Conservation (phyloP, 2,797 vertebrate genomes). For the Triplophysa yarkandensis region DNA sequence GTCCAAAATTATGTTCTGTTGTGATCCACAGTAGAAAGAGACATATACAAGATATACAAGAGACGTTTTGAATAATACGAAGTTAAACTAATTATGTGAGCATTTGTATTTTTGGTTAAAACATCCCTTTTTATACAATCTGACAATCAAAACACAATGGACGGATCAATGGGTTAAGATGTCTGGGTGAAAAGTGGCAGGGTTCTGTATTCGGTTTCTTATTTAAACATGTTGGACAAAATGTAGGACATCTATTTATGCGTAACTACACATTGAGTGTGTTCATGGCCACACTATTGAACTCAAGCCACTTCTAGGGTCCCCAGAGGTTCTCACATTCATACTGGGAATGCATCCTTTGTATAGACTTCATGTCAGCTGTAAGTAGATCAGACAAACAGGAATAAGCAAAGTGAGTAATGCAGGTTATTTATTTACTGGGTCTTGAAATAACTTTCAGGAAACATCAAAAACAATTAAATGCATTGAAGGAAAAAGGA, state of each 20-base stretch:
- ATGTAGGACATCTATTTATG: slow-evolving; percentile 39
- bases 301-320: neutral
- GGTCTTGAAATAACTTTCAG: no score
- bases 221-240: slow-evolving; percentile 6
- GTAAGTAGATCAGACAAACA: slow-evolving; percentile 20
- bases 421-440: slow-evolving; percentile 36
- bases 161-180: no score
- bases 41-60: no score
- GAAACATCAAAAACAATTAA: no score
- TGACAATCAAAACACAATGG: neutral
- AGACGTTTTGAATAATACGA: no score
- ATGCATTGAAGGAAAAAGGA: no score
- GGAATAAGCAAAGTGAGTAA: slow-evolving; percentile 7
- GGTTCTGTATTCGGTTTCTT: slow-evolving; percentile 14
- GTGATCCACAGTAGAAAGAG: no score
- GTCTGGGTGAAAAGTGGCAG: neutral
- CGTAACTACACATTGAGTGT: slow-evolving; percentile 6
- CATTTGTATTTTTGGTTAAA: no score
- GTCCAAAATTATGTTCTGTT: no score
- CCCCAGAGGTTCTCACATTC: slow-evolving; percentile 7
- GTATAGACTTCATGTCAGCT: slow-evolving; percentile 16
- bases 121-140: neutral
- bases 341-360: neutral
- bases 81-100: no score
- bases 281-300: neutral